phyloP scores from a whole-genome alignment of 1,140 invertebrate species.

The Hydropsyche tenuis region DNA sequence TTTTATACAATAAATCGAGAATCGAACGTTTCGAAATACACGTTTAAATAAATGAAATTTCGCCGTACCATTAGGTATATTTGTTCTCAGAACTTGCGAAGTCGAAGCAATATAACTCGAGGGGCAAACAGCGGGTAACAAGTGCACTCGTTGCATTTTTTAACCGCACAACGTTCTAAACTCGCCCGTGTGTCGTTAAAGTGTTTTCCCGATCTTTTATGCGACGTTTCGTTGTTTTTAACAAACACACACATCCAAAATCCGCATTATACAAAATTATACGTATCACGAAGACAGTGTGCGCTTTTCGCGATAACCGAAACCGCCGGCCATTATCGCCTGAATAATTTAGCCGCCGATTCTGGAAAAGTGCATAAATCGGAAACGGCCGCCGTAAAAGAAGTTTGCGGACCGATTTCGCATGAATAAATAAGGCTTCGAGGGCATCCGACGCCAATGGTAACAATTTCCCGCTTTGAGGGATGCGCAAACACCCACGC shows the following conservation, averaged over 20 bases:
- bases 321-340: slow-evolving; percentile 27
- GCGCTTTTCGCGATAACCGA: background rate
- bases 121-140: slow-evolving; percentile 9
- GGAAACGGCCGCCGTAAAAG: slow-evolving; percentile 21
- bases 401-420: slow-evolving; percentile 41
- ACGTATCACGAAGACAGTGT: background rate
- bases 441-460: background rate
- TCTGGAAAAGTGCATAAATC: slow-evolving; percentile 41
- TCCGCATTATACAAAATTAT: background rate
- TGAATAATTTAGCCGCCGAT: slow-evolving; percentile 35
- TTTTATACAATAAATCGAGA: no score
- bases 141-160: slow-evolving; percentile 24
- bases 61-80: no score
- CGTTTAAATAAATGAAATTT: no score
- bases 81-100: background rate
- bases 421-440: slow-evolving; percentile 42
- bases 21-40: no score
- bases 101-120: background rate
- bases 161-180: background rate
- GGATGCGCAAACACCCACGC: slow-evolving; percentile 15
- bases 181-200: background rate
- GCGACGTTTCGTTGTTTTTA: no score
- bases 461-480: slow-evolving; percentile 9
- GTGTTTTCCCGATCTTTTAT: no score
- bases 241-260: background rate